These are phyloP conservation scores for Eubasilissa splendida DNA, from an alignment of 2,888 invertebrate species.

Conservation along the genomic window DNA sequence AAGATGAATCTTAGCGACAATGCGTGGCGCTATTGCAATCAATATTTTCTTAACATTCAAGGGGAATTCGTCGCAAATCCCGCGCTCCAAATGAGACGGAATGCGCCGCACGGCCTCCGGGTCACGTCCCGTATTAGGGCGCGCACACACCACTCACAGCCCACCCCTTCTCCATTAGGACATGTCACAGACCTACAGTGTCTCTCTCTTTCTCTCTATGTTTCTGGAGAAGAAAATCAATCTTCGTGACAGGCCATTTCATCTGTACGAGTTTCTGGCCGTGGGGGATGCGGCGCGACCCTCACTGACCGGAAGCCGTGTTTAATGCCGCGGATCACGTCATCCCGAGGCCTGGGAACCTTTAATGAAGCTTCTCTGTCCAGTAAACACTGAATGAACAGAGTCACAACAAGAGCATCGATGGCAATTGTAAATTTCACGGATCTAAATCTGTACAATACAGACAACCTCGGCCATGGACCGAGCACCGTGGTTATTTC, in stretches of 20 bases:
- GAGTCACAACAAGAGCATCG: not conserved
- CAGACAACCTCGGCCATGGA: too few species aligned
- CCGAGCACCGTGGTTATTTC: too few species aligned
- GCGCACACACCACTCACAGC: conserved; percentile 53
- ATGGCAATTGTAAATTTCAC: too few species aligned
- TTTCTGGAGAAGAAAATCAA: conserved; percentile 56
- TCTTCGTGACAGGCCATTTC: conserved; percentile 59
- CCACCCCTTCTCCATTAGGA: conserved; percentile 58
- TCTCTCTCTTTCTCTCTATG: conserved; percentile 39
- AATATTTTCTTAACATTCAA: conserved; percentile 25
- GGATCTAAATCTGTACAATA: too few species aligned
- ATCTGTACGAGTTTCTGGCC: conserved; percentile 53
- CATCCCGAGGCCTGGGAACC: conserved; percentile 8
- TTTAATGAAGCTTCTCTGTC: conserved; percentile 38
- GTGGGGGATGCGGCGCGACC: conserved; percentile 20
- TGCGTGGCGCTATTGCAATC: conserved; percentile 1
- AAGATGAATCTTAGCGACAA: conserved; percentile 1
- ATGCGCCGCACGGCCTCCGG: conserved; percentile 44
- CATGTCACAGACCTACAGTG: conserved; percentile 46
- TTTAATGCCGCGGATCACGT: conserved; percentile 43
- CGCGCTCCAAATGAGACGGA: conserved; percentile 40
- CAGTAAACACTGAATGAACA: not conserved
- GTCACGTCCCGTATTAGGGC: conserved; percentile 57
- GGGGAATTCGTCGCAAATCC: conserved; percentile 39
- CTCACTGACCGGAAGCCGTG: conserved; percentile 43